These are phyloP conservation scores for Pyrocephalus nanus DNA, from an alignment of 2,797 vertebrate species.

Conservation along the genomic window DNA sequence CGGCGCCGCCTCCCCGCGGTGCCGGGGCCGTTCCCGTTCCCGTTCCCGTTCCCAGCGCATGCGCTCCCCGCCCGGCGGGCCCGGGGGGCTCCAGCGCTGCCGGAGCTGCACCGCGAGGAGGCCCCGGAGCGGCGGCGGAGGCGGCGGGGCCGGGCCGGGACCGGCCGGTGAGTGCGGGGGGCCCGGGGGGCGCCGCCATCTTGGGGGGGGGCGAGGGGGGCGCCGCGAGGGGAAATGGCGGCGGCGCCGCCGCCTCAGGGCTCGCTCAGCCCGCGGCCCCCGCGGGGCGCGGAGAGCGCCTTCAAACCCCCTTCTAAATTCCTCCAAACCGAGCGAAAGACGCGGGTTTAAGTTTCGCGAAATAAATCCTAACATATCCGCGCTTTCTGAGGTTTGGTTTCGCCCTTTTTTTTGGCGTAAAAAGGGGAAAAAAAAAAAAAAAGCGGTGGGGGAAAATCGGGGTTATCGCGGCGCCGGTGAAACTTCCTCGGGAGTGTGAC, in stretches of 20 bases:
- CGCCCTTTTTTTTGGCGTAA: background rate
- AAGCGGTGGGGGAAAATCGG: background rate
- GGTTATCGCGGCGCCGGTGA: background rate
- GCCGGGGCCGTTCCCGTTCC: background rate
- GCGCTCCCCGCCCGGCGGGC: background rate
- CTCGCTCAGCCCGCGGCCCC: background rate
- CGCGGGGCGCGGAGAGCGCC: background rate
- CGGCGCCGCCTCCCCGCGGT: background rate
- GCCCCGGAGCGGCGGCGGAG: background rate
- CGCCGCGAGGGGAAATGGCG: background rate
- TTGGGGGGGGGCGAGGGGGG: background rate
- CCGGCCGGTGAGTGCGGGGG: background rate
- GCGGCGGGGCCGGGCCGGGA: background rate
- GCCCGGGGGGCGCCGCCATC: background rate
- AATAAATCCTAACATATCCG: too few relatives aligned
- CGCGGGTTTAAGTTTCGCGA: fast-evolving
- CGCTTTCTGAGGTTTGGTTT: background rate
- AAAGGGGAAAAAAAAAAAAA: too few relatives aligned
- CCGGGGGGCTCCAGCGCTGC: background rate
- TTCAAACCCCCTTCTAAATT: fast-evolving
- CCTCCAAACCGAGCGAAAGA: fast-evolving
- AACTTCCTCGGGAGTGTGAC: background rate
- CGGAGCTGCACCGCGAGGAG: background rate
- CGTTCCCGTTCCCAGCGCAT: background rate
- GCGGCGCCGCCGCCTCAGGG: background rate